phyloP scores from a whole-genome alignment of 2,888 invertebrate genomes.

The Oegoconia quadripuncta region DNA sequence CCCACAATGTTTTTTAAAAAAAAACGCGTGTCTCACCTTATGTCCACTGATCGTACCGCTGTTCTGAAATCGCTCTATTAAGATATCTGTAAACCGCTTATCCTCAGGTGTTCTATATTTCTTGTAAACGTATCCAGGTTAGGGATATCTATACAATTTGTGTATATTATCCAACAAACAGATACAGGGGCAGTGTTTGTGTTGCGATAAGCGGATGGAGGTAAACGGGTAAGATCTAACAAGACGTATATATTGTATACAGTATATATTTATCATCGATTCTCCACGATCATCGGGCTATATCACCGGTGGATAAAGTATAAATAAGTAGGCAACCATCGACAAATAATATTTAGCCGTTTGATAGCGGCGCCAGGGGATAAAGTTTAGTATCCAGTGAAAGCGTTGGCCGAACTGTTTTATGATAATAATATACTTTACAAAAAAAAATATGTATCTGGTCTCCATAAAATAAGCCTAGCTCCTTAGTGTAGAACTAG shows the following conservation, averaged over 20 bases:
- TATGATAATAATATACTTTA: no score
- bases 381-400: slow-evolving; percentile 8
- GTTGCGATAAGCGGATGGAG: slow-evolving; percentile 20
- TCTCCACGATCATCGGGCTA: slow-evolving; percentile 22
- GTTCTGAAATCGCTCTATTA: no score
- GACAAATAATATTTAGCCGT: slow-evolving; percentile 36
- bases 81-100: neutral
- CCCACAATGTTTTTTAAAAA: no score
- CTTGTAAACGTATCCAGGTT: neutral
- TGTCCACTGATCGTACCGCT: no score
- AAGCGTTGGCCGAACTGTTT: no score
- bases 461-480: no score
- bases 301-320: slow-evolving; percentile 26
- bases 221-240: slow-evolving; percentile 21
- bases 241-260: slow-evolving; percentile 9
- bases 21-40: no score
- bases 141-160: slow-evolving; percentile 7
- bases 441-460: no score
- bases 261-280: slow-evolving; percentile 10
- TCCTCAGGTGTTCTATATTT: slow-evolving; percentile 5
- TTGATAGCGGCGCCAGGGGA: slow-evolving; percentile 38
- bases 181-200: slow-evolving; percentile 28
- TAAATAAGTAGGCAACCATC: slow-evolving; percentile 26
- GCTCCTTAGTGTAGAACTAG: no score
- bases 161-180: slow-evolving; percentile 15